Conservation (phyloP, 2,797 vertebrate genomes). For the Calcarius lapponicus region DNA sequence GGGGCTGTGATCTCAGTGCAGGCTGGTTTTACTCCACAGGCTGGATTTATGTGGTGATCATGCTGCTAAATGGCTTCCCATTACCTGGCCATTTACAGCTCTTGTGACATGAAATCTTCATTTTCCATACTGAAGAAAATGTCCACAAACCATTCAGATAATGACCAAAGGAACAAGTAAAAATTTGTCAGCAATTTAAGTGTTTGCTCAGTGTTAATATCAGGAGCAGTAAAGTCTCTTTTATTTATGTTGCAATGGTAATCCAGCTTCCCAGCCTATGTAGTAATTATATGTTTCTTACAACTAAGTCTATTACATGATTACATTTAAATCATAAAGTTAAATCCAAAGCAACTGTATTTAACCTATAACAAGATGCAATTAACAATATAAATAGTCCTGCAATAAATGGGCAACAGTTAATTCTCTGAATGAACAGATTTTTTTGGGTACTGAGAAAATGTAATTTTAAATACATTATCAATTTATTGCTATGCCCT, state of each 20-base stretch:
- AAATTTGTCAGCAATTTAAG: background rate
- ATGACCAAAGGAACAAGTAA: background rate
- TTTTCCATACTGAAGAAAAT: background rate
- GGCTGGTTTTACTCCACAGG: background rate
- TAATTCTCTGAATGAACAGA: background rate
- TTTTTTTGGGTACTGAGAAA: background rate
- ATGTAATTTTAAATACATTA: background rate
- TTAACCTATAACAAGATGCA: slow-evolving; percentile 16
- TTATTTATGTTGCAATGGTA: slow-evolving; percentile 17
- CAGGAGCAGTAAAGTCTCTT: background rate
- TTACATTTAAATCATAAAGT: slow-evolving; percentile 9
- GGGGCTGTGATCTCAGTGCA: background rate
- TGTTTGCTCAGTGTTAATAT: background rate
- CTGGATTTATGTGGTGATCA: background rate
- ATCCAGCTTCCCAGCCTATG: background rate
- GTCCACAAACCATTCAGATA: background rate
- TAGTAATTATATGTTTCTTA: slow-evolving; percentile 16
- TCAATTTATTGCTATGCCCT: background rate
- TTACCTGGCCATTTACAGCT: background rate
- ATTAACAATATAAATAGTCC: background rate
- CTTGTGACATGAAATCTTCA: background rate
- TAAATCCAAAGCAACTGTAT: background rate
- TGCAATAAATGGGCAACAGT: background rate
- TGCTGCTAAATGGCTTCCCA: background rate
- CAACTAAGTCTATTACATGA: slow-evolving; percentile 6